Conservation (phyloP, 23 tunicate species). For the Botrylloides violaceus region DNA sequence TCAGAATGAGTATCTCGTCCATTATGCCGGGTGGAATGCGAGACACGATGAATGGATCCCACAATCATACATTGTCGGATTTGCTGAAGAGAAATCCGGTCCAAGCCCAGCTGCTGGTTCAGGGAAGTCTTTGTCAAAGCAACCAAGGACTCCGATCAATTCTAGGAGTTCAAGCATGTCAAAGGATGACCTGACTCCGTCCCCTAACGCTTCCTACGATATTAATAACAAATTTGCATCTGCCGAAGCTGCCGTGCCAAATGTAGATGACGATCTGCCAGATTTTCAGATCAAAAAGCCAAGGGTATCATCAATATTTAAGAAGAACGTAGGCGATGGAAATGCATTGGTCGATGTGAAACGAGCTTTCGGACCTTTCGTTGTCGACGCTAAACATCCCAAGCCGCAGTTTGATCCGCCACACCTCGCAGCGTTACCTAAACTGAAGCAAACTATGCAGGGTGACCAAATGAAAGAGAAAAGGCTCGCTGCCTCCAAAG, state of each 20-base stretch:
- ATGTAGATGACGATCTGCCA: slow-evolving; percentile 12
- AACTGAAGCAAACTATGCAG: neutral
- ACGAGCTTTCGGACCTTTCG: neutral
- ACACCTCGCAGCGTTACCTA: neutral
- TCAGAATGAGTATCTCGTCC: slow-evolving; percentile 49
- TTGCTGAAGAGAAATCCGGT: slow-evolving; percentile 8
- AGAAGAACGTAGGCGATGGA: slow-evolving; percentile 6
- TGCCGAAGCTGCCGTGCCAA: neutral
- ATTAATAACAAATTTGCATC: neutral
- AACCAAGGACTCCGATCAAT: slow-evolving; percentile 39
- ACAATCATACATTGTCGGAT: slow-evolving; percentile 35
- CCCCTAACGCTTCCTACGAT: neutral
- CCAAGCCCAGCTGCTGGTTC: neutral
- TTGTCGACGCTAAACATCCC: neutral
- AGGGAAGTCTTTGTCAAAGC: neutral
- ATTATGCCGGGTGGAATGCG: slow-evolving; percentile 80
- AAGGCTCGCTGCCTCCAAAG: neutral
- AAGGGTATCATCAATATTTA: neutral
- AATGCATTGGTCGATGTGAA: neutral
- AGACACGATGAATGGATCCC: slow-evolving; percentile 82
- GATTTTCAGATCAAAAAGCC: neutral
- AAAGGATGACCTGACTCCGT: slow-evolving; percentile 10
- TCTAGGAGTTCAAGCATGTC: neutral
- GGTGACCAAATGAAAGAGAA: neutral
- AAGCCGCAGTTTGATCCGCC: neutral